Evolutionary conservation across 2,797 vertebrate genomes (phyloP).

Genomic region (Tapirus indicus): DNA sequence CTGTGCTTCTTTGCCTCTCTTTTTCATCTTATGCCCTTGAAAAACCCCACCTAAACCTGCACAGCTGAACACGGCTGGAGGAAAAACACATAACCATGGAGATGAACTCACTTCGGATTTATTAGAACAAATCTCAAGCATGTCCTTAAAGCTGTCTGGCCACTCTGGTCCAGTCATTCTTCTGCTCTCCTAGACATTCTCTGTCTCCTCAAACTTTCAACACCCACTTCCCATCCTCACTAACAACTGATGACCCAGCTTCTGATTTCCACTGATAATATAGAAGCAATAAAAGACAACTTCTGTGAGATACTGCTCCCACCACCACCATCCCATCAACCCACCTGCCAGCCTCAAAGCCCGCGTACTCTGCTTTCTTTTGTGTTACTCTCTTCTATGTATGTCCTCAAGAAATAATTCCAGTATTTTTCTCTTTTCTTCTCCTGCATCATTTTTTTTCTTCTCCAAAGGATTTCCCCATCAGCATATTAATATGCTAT

Average conservation of each 20-base stretch:
- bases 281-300: background rate
- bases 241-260: background rate
- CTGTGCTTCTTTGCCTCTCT: background rate
- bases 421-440: background rate
- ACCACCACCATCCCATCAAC: too few relatives aligned
- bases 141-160: background rate
- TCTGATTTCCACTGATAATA: background rate
- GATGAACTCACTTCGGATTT: background rate
- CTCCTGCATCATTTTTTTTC: background rate
- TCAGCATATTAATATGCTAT: background rate
- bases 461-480: background rate
- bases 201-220: background rate
- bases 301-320: background rate
- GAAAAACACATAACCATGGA: background rate
- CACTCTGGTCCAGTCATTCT: background rate
- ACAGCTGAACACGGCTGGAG: background rate
- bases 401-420: background rate
- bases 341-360: background rate
- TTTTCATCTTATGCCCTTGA: background rate
- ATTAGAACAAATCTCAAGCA: background rate
- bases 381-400: background rate
- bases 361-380: background rate
- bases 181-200: background rate
- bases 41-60: background rate
- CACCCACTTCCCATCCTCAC: background rate